These are phyloP conservation scores for Anolis apletophallus DNA, from an alignment of 2,797 vertebrate genomes.

Conservation along the genomic window DNA sequence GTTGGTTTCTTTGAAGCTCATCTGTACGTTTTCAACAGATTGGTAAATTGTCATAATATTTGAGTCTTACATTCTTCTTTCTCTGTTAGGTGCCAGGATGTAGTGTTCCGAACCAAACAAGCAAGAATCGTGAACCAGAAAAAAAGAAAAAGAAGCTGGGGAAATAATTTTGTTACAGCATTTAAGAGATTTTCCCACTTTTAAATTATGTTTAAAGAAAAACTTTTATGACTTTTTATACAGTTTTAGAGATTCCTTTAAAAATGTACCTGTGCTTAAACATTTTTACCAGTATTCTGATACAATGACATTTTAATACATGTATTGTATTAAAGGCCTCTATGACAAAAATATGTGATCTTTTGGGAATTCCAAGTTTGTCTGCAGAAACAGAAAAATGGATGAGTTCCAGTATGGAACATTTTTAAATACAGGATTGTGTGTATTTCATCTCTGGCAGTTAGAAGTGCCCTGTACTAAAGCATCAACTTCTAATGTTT, in stretches of 20 bases:
- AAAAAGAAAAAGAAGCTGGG: conserved; percentile 77
- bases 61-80: not conserved
- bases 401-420: not conserved
- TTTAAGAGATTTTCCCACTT: not conserved
- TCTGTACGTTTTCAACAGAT: not conserved
- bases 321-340: not conserved
- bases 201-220: not conserved
- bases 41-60: too few relatives aligned
- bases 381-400: not conserved
- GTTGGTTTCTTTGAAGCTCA: not conserved
- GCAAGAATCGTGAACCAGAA: conserved; percentile 68
- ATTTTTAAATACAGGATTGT: not conserved
- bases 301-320: not conserved
- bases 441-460: not conserved
- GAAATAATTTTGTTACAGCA: conserved; percentile 65
- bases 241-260: conserved; percentile 55
- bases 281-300: conserved; percentile 37
- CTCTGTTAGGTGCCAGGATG: conserved; percentile 68
- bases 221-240: conserved; percentile 3
- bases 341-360: not conserved
- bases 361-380: not conserved
- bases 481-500: not conserved
- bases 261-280: conserved; percentile 57
- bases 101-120: conserved; percentile 33
- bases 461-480: not conserved